phyloP scores from a whole-genome alignment of 2,888 invertebrate species.

The Himalopsyche kuldschensis region DNA sequence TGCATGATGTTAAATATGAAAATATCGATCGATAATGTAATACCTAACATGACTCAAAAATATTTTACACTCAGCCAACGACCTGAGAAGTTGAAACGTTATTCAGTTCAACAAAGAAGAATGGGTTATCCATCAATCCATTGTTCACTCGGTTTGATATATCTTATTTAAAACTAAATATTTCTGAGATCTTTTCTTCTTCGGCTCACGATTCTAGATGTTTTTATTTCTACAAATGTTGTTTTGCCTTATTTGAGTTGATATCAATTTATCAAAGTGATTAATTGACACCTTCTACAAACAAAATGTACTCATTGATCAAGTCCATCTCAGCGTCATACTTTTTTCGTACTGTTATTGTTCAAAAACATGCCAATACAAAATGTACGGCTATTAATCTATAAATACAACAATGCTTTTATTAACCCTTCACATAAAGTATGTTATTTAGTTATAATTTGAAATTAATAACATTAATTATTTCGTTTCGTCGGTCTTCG shows the following conservation, averaged over 20 bases:
- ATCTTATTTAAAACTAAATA: neutral
- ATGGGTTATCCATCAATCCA: neutral
- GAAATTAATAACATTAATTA: neutral
- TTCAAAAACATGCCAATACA: neutral
- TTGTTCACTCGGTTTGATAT: neutral
- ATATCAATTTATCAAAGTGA: constrained; percentile 8
- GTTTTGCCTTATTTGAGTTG: neutral
- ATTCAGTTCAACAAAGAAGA: neutral
- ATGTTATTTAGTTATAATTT: neutral
- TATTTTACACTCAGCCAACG: no score
- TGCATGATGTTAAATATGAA: no score
- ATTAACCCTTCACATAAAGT: neutral
- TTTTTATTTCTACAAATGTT: neutral
- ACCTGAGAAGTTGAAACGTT: no score
- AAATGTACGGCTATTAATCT: neutral
- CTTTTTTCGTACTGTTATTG: constrained; percentile 10
- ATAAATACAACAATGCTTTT: neutral
- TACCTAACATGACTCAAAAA: no score
- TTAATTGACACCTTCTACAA: constrained; percentile 23
- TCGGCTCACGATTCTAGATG: neutral
- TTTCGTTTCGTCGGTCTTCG: no score
- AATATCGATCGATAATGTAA: no score
- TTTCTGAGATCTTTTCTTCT: neutral
- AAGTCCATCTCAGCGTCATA: constrained; percentile 10
- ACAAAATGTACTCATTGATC: constrained; percentile 15